phyloP scores from a whole-genome alignment of 2,797 vertebrate species.

The Synanceia verrucosa region DNA sequence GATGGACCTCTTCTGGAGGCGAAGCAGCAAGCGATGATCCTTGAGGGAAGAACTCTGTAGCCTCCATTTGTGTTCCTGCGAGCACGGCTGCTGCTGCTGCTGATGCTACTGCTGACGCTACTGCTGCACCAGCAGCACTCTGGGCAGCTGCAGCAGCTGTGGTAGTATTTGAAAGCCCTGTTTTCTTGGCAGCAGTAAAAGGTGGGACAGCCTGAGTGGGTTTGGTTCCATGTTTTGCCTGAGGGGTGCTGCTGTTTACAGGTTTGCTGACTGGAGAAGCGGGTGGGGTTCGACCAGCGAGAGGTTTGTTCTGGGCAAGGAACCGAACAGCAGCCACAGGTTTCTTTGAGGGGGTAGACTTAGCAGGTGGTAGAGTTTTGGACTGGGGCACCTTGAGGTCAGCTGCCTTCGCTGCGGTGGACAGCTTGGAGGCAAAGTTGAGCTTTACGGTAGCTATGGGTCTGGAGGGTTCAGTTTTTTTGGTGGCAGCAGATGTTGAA shows the following conservation, averaged over 20 bases:
- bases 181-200: constrained; percentile 51
- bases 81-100: neutral
- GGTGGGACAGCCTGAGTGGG: constrained; percentile 74
- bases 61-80: constrained; percentile 5
- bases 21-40: neutral
- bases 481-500: constrained; percentile 47
- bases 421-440: constrained; percentile 53
- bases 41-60: constrained; percentile 5
- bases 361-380: constrained; percentile 61
- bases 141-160: neutral
- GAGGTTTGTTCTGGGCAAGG: constrained; percentile 25
- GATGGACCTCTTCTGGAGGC: constrained; percentile 27
- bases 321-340: constrained; percentile 35
- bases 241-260: constrained; percentile 23
- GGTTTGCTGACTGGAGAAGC: constrained; percentile 58
- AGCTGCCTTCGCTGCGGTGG: constrained; percentile 34
- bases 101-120: neutral
- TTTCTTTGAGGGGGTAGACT: constrained; percentile 59
- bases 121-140: neutral
- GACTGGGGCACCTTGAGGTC: constrained; percentile 53
- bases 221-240: constrained; percentile 62
- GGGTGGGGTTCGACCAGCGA: constrained; percentile 50
- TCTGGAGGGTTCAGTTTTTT: constrained; percentile 74
- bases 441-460: constrained; percentile 30
- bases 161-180: neutral